phyloP scores from a whole-genome alignment of 2,888 invertebrate species.

The Neoascia interrupta region DNA sequence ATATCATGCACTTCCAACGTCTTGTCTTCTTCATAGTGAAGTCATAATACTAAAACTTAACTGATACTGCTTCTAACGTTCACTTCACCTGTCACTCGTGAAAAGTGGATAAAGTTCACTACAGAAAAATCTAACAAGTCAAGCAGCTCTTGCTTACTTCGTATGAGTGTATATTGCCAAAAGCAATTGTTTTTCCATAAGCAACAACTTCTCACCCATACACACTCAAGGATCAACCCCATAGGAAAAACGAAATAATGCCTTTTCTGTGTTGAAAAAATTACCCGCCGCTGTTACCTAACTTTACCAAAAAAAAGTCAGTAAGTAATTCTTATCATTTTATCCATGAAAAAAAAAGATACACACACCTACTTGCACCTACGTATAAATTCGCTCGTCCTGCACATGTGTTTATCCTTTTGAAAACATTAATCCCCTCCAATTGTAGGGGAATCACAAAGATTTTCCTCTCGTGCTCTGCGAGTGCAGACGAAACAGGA shows the following conservation, averaged over 20 bases:
- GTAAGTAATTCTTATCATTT: constrained; percentile 53
- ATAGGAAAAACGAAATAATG: constrained; percentile 11
- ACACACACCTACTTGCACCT: neutral
- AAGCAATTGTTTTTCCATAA: constrained; percentile 51
- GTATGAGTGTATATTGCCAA: constrained; percentile 21
- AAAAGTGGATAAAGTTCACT: constrained; percentile 7
- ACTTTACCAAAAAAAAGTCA: constrained; percentile 29
- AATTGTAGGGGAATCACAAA: constrained; percentile 33
- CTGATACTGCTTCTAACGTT: constrained; percentile 1
- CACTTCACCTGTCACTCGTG: constrained; percentile 20
- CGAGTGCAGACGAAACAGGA: constrained; percentile 18
- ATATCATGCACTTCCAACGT: too few species aligned
- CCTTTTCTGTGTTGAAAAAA: constrained; percentile 27
- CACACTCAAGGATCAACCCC: constrained; percentile 5
- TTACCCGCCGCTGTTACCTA: constrained; percentile 13
- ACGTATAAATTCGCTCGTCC: neutral
- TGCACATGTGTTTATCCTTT: constrained; percentile 61
- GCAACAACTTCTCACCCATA: constrained; percentile 16
- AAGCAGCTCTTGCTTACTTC: neutral
- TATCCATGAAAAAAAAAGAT: neutral
- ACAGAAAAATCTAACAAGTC: constrained; percentile 10
- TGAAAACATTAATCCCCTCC: constrained; percentile 63
- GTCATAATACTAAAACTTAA: constrained; percentile 20
- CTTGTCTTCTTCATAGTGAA: neutral
- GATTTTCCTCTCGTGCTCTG: neutral